A percentile compares a stretch with the other conserved stretches of the same genome.
Conservation (phyloP, 2,888 invertebrate genomes). For the Tuberolachnus salignus region DNA sequence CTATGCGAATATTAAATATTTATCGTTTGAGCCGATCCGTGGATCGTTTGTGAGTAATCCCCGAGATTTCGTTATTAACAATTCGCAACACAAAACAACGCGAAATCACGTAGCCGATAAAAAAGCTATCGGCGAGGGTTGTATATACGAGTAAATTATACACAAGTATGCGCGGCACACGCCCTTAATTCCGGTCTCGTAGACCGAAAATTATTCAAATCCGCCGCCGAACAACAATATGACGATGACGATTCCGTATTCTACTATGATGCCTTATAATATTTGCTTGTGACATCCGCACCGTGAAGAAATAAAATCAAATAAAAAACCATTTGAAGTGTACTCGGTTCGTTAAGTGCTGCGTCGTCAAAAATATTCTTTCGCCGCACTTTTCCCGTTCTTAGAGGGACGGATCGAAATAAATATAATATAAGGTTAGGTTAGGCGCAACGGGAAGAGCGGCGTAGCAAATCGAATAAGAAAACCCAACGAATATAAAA, state of each 20-base stretch:
- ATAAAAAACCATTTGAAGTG: conserved; percentile 25
- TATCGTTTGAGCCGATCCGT: too few relatives aligned
- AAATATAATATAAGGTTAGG: too few relatives aligned
- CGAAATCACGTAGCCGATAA: too few relatives aligned
- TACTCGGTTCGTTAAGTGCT: conserved; percentile 15
- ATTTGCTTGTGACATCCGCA: background rate
- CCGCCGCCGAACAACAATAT: conserved; percentile 10
- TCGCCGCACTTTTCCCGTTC: background rate
- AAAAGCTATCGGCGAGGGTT: too few relatives aligned
- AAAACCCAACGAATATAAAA: too few relatives aligned
- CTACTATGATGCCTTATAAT: background rate
- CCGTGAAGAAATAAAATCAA: background rate
- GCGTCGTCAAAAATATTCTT: background rate
- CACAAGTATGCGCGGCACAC: too few relatives aligned
- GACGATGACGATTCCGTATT: background rate
- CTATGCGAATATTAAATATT: too few relatives aligned
- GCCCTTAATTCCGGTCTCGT: background rate
- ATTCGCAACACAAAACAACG: too few relatives aligned
- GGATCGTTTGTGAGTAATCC: too few relatives aligned
- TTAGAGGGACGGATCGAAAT: background rate
- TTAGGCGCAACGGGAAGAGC: too few relatives aligned
- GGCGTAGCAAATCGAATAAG: background rate
- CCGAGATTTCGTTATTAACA: too few relatives aligned
- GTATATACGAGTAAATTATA: too few relatives aligned
- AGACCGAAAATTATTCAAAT: conserved; percentile 28